Evolutionary conservation across 2,113 vertebrate genomes (phyloP).

Genomic region (Reinhardtius hippoglossoides): DNA sequence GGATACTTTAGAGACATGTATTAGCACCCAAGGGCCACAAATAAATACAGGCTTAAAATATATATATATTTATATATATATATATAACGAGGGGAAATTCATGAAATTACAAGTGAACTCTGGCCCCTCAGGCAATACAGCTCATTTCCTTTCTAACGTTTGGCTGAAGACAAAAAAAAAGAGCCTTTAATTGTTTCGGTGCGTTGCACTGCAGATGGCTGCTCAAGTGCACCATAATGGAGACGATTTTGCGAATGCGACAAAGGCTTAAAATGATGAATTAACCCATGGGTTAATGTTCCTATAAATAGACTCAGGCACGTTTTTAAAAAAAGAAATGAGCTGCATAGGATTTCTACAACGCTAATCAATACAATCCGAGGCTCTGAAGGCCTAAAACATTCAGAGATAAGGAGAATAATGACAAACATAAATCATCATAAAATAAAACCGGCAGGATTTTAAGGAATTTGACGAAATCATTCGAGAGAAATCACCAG

Average conservation of each 20-base stretch:
- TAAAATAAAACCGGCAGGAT: not conserved
- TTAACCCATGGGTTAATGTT: constrained; percentile 46
- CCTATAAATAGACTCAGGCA: not conserved
- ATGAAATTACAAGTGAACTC: not conserved
- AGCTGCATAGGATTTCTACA: not conserved
- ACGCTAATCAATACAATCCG: not conserved
- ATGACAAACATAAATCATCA: not conserved
- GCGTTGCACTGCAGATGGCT: constrained; percentile 57
- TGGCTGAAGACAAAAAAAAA: constrained; percentile 13
- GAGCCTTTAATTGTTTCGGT: constrained; percentile 37
- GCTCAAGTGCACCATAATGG: constrained; percentile 52
- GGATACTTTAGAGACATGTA: not conserved
- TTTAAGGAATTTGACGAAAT: not conserved
- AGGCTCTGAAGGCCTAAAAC: not conserved
- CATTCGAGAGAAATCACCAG: no score
- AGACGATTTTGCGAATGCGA: constrained; percentile 14
- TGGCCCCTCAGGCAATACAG: not conserved
- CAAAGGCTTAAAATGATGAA: constrained; percentile 39
- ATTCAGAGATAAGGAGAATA: not conserved
- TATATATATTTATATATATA: not conserved
- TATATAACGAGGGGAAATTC: not conserved
- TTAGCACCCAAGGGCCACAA: not conserved
- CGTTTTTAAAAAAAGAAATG: not conserved
- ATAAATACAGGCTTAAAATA: not conserved
- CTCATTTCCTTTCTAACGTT: constrained; percentile 28